Conservation (phyloP, 2,113 vertebrate species). For the Carassius auratus region DNA sequence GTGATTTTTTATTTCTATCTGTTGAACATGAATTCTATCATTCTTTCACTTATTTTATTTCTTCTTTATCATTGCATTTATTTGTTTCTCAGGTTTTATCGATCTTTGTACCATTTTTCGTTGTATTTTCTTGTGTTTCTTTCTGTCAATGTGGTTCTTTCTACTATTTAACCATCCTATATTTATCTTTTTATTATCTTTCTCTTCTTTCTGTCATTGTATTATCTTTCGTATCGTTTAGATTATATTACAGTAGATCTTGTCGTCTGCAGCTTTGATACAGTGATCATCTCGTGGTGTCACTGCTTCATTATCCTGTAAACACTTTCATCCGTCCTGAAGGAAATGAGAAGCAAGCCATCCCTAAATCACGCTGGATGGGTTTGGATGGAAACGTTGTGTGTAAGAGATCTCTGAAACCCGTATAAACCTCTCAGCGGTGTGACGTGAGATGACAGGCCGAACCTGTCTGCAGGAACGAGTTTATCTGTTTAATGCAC, state of each 20-base stretch:
- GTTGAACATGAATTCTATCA: too few relatives aligned
- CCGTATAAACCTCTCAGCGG: not conserved
- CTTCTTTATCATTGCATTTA: too few relatives aligned
- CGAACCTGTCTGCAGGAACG: constrained; percentile 15
- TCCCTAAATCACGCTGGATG: not conserved
- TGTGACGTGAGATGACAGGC: constrained; percentile 21
- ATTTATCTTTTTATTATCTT: not conserved
- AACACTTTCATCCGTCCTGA: not conserved
- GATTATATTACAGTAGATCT: too few relatives aligned
- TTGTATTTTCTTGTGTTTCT: too few relatives aligned
- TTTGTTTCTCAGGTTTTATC: too few relatives aligned
- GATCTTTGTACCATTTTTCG: too few relatives aligned
- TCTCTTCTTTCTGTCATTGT: not conserved
- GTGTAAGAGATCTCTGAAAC: not conserved
- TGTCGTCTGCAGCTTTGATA: not conserved
- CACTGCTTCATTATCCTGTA: constrained; percentile 18
- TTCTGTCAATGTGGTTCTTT: too few relatives aligned
- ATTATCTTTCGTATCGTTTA: too few relatives aligned
- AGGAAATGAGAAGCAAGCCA: constrained; percentile 21
- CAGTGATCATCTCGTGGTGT: not conserved
- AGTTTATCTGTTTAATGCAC: not conserved
- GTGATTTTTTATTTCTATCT: not conserved
- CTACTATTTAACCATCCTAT: too few relatives aligned
- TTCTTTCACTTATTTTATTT: too few relatives aligned
- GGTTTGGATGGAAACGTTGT: constrained; percentile 40